Conservation (phyloP, 2,113 vertebrate genomes). For the Lucifuga dentata region DNA sequence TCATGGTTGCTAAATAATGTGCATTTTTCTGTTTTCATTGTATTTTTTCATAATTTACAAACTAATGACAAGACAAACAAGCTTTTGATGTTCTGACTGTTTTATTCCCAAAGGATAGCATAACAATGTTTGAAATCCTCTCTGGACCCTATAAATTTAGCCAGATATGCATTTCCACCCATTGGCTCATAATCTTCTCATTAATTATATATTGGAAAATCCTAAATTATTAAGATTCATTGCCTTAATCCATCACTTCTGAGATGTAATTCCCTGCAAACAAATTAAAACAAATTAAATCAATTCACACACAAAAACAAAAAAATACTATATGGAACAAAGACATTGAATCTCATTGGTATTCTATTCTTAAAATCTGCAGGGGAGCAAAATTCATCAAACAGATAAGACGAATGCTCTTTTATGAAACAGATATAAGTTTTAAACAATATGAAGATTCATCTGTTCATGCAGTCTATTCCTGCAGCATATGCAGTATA, state of each 20-base stretch:
- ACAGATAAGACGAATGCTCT: constrained; percentile 44
- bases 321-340: constrained; percentile 27
- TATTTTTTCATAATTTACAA: not conserved
- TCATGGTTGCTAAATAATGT: constrained; percentile 7
- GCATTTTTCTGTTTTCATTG: constrained; percentile 19
- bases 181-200: constrained; percentile 48
- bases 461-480: constrained; percentile 45
- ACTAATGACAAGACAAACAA: not conserved
- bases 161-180: constrained; percentile 33
- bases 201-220: constrained; percentile 72
- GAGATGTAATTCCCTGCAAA: constrained; percentile 36
- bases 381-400: constrained; percentile 53
- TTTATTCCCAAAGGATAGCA: no score
- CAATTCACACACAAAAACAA: constrained; percentile 31
- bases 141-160: constrained; percentile 15
- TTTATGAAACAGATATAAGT: constrained; percentile 43
- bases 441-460: constrained; percentile 58
- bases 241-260: constrained; percentile 64
- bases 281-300: constrained; percentile 43
- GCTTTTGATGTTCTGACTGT: no score
- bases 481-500: constrained; percentile 46
- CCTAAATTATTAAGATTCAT: constrained; percentile 66
- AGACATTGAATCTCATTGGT: constrained; percentile 34
- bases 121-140: not conserved
- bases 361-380: constrained; percentile 33